Evolutionary conservation across 1,140 invertebrate genomes (phyloP).

Genomic region (Parasteatoda tepidariorum): DNA sequence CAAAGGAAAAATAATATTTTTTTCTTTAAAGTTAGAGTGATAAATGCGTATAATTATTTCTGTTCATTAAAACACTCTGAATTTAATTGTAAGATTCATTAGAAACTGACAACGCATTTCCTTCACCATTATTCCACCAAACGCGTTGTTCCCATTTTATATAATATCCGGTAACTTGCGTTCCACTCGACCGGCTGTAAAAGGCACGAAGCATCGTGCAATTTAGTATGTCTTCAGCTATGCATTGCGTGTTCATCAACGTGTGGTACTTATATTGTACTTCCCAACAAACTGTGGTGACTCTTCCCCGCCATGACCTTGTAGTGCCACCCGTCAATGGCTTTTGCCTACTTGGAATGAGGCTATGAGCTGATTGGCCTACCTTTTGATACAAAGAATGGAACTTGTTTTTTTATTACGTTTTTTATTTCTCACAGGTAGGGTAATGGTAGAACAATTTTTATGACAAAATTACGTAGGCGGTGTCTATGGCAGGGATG

Average conservation of each 20-base stretch:
- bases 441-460: slow-evolving; percentile 9
- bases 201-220: slow-evolving; percentile 10
- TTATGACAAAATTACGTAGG: slow-evolving; percentile 18
- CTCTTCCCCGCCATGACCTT: slow-evolving; percentile 14
- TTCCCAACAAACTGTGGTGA: not conserved
- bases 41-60: too few relatives aligned
- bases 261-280: not conserved
- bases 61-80: too few relatives aligned
- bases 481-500: not conserved
- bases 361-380: slow-evolving; percentile 3
- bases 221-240: not conserved
- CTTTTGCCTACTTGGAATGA: slow-evolving; percentile 37
- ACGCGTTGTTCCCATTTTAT: not conserved
- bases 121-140: too few relatives aligned
- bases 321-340: slow-evolving; percentile 6
- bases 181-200: slow-evolving; percentile 35
- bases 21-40: too few relatives aligned
- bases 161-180: not conserved
- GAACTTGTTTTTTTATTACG: slow-evolving; percentile 29
- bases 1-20: too few relatives aligned
- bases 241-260: slow-evolving; percentile 15
- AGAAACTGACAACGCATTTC: too few relatives aligned
- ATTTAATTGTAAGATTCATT: too few relatives aligned
- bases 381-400: slow-evolving; percentile 1
- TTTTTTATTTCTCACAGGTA: slow-evolving; percentile 9